A percentile compares a stretch with the other conserved stretches of the same genome.
phyloP scores from a whole-genome alignment of 2,113 vertebrate genomes.

The Saguinus midas region DNA sequence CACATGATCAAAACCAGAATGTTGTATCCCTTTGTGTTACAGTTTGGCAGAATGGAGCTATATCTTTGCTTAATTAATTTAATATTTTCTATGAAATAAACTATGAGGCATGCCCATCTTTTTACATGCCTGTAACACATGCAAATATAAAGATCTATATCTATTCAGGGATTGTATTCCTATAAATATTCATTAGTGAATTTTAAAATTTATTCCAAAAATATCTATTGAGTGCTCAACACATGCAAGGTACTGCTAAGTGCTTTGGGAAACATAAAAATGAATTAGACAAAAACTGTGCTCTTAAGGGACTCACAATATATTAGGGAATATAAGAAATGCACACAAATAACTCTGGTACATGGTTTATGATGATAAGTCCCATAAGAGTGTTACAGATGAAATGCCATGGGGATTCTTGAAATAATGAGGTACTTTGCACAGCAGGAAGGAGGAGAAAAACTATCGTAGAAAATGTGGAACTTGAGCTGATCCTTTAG shows the following conservation, averaged over 20 bases:
- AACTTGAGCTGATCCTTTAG: not conserved
- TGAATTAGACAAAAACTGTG: not conserved
- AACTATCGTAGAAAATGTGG: not conserved
- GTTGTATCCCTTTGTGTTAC: not conserved
- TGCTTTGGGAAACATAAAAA: not conserved
- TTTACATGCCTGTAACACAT: not conserved
- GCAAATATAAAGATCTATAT: not conserved
- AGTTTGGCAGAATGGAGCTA: not conserved
- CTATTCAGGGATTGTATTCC: not conserved
- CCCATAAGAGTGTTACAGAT: not conserved
- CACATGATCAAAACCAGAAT: not conserved
- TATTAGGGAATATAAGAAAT: not conserved
- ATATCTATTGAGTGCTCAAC: not conserved
- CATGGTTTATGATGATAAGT: not conserved
- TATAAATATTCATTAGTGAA: not conserved
- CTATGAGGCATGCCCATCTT: not conserved
- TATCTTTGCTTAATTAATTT: not conserved
- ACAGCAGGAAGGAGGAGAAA: not conserved
- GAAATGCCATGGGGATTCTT: conserved; percentile 35
- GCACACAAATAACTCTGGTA: not conserved
- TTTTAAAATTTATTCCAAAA: conserved; percentile 2
- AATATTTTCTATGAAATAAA: not conserved
- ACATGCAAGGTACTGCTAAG: not conserved
- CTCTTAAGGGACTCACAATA: not conserved
- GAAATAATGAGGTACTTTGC: conserved; percentile 56